Evolutionary conservation across 2,888 invertebrate genomes (phyloP).

Genomic region (Drosophila formosana): DNA sequence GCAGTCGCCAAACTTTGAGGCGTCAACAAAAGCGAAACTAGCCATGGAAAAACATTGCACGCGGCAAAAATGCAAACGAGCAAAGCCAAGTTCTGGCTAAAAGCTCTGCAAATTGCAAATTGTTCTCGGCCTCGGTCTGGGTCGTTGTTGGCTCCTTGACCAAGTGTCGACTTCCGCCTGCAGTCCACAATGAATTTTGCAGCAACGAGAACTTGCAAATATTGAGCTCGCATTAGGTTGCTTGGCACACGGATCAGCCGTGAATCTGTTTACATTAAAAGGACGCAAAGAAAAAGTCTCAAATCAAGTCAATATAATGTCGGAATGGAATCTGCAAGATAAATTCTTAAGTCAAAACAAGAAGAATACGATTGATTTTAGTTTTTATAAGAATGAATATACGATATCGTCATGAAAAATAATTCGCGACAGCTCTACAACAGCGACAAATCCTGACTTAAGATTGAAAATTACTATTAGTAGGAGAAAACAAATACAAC

Average conservation of each 20-base stretch:
- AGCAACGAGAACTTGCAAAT: constrained; percentile 9
- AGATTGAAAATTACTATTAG: too few relatives aligned
- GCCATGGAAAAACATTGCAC: constrained; percentile 32
- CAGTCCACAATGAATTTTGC: constrained; percentile 33
- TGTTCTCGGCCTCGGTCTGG: too few relatives aligned
- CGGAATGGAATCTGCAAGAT: too few relatives aligned
- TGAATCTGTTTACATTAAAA: background rate
- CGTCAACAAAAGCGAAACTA: constrained; percentile 65
- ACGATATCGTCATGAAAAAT: too few relatives aligned
- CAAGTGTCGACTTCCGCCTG: constrained; percentile 61
- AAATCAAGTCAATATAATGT: too few relatives aligned
- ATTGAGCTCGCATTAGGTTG: background rate
- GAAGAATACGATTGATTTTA: too few relatives aligned
- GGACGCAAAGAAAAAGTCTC: too few relatives aligned
- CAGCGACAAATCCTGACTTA: too few relatives aligned
- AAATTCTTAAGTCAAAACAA: too few relatives aligned
- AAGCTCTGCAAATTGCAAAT: constrained; percentile 69
- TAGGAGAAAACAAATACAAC: too few relatives aligned
- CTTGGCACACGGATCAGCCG: background rate
- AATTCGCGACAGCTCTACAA: too few relatives aligned
- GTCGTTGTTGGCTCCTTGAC: constrained; percentile 20
- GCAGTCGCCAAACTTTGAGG: constrained; percentile 73
- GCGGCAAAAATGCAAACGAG: constrained; percentile 3
- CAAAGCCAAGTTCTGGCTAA: constrained; percentile 44
- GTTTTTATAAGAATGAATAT: too few relatives aligned